A percentile compares a stretch with the other conserved stretches of the same genome.
Evolutionary conservation across 1,140 invertebrate species (phyloP).

Genomic region (Drosophila ironensis): DNA sequence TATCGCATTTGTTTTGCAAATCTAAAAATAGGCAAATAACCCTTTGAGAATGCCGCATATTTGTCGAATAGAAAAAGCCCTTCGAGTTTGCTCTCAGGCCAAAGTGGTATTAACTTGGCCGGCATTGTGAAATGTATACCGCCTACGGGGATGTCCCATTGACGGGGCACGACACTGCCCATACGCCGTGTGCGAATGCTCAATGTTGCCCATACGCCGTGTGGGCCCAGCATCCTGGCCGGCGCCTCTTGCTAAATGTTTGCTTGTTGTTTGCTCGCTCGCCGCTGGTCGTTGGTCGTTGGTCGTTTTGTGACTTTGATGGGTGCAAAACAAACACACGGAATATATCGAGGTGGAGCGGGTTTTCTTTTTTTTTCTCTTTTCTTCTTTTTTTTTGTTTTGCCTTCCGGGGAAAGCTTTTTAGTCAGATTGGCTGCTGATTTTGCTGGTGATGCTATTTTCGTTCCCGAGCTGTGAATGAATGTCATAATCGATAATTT

Average conservation of each 20-base stretch:
- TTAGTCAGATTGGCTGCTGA: constrained; percentile 38
- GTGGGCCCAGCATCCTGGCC: constrained; percentile 16
- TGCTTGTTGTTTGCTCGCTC: constrained; percentile 52
- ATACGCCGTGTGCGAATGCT: constrained; percentile 25
- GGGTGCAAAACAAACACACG: constrained; percentile 44
- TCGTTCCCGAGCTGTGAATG: constrained; percentile 65
- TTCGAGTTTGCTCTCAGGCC: too few species aligned
- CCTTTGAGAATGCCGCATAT: too few species aligned
- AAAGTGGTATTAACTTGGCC: background rate
- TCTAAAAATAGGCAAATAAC: too few species aligned
- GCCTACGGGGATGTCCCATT: background rate
- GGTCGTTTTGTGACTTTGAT: constrained; percentile 62
- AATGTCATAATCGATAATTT: constrained; percentile 80
- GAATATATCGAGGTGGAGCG: too few species aligned
- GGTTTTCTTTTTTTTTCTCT: too few species aligned
- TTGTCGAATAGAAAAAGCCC: too few species aligned
- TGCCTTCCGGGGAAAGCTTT: constrained; percentile 4
- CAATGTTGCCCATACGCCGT: background rate
- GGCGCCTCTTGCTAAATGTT: too few species aligned
- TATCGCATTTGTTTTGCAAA: too few species aligned
- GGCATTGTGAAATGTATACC: background rate
- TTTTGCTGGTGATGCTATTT: constrained; percentile 64
- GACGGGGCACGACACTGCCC: constrained; percentile 18
- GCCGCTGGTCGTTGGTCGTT: constrained; percentile 17
- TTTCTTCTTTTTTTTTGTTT: too few species aligned